Evolutionary conservation across 2,113 vertebrate genomes (phyloP).

Genomic region (Pachyramphus minor): DNA sequence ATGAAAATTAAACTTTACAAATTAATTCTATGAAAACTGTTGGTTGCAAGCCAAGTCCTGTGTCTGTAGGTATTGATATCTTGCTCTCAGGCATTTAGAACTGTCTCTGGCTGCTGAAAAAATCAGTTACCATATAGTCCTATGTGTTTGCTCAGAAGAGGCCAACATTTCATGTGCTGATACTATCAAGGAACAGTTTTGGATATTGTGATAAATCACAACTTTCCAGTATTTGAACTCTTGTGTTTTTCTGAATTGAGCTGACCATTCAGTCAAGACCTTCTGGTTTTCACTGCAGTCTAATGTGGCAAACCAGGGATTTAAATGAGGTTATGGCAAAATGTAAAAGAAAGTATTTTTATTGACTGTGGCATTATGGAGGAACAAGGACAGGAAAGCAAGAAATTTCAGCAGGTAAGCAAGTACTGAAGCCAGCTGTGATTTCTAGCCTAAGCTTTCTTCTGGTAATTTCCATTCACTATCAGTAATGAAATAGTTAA

Average conservation of each 20-base stretch:
- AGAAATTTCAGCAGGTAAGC: not conserved
- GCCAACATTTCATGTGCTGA: not conserved
- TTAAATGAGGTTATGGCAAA: not conserved
- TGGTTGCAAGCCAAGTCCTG: not conserved
- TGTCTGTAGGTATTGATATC: not conserved
- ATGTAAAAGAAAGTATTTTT: not conserved
- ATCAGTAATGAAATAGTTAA: not conserved
- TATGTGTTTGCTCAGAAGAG: not conserved
- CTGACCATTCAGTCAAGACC: not conserved
- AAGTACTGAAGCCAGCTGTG: not conserved
- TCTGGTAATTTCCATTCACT: not conserved
- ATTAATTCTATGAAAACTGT: not conserved
- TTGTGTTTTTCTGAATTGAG: not conserved
- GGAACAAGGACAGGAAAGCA: not conserved
- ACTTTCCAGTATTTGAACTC: not conserved
- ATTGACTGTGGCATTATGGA: not conserved
- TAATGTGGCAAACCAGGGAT: not conserved
- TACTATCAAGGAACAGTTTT: not conserved
- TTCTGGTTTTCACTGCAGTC: not conserved
- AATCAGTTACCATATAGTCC: not conserved
- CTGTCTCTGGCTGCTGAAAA: not conserved
- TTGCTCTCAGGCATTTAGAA: not conserved
- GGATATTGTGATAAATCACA: not conserved
- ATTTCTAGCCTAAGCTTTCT: not conserved
- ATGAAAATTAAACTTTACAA: not conserved